These are phyloP conservation scores for Cyprinodon variegatus DNA, from an alignment of 2,113 vertebrate genomes.

Conservation along the genomic window DNA sequence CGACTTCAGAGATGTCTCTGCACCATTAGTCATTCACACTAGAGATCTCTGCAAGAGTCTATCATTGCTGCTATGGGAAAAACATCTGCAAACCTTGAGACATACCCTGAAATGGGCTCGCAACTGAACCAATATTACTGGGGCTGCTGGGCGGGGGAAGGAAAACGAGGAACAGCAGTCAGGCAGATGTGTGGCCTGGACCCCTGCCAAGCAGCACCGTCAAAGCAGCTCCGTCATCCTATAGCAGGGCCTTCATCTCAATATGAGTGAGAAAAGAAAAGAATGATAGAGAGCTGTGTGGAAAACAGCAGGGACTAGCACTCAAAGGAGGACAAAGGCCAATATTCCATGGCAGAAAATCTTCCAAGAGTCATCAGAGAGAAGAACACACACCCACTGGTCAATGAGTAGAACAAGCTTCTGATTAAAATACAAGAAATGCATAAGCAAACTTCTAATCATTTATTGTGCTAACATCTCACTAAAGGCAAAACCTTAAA, in stretches of 20 bases:
- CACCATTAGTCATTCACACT: conserved; percentile 73
- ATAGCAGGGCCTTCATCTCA: conserved; percentile 67
- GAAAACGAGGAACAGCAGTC: conserved; percentile 74
- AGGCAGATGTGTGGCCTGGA: conserved; percentile 82
- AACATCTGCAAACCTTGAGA: conserved; percentile 73
- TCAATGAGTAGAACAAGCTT: conserved; percentile 41
- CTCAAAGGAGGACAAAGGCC: conserved; percentile 44
- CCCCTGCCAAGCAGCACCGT: conserved; percentile 67
- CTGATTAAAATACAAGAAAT: conserved; percentile 13
- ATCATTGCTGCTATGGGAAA: conserved; percentile 68
- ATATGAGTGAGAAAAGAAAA: conserved; percentile 47
- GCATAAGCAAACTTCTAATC: conserved; percentile 50
- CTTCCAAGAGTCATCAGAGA: conserved; percentile 16
- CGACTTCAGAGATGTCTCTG: conserved; percentile 70
- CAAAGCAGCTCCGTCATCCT: conserved; percentile 38
- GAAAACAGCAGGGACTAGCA: conserved; percentile 59
- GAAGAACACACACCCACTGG: conserved; percentile 38
- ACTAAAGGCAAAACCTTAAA: conserved; percentile 56
- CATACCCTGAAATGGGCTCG: conserved; percentile 71
- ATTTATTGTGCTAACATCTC: conserved; percentile 67
- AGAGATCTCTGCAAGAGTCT: conserved; percentile 69
- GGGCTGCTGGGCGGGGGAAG: conserved; percentile 44
- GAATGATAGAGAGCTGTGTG: conserved; percentile 33
- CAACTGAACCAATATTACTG: conserved; percentile 73
- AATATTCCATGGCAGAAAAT: conserved; percentile 54